Conservation (phyloP, 2,888 invertebrate species). For the Heterodera filipjevi region DNA sequence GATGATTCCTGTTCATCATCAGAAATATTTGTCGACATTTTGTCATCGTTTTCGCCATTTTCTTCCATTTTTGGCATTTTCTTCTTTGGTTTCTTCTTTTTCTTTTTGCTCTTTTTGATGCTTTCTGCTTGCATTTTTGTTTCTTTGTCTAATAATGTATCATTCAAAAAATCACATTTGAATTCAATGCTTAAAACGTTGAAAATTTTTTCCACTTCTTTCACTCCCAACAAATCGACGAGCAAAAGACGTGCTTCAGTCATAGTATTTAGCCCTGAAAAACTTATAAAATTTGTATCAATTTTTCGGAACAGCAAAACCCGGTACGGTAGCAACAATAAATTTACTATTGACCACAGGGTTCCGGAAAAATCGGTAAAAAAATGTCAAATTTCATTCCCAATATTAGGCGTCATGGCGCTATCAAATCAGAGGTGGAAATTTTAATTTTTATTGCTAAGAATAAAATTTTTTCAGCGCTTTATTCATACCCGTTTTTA, state of each 20-base stretch:
- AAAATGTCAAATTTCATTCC: too few species aligned
- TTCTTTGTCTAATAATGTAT: not conserved
- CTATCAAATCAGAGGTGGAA: too few species aligned
- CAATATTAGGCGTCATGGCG: too few species aligned
- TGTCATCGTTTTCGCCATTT: not conserved
- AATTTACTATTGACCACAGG: too few species aligned
- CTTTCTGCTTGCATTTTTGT: not conserved
- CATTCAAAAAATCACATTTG: not conserved
- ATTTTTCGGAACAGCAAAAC: too few species aligned
- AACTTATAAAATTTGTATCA: too few species aligned
- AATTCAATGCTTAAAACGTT: not conserved
- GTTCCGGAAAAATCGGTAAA: too few species aligned
- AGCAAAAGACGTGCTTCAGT: not conserved
- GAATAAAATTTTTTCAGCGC: too few species aligned
- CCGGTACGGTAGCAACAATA: too few species aligned
- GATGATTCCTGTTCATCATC: too few species aligned
- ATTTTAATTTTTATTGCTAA: too few species aligned
- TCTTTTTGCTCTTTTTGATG: not conserved
- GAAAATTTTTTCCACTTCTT: not conserved
- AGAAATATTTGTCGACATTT: not conserved
- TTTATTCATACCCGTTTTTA: too few species aligned
- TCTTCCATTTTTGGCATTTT: not conserved
- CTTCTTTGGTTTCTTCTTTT: not conserved
- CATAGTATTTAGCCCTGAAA: not conserved
- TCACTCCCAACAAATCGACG: not conserved